Conservation (phyloP, 2,888 invertebrate species). For the Lumbricus terrestris region DNA sequence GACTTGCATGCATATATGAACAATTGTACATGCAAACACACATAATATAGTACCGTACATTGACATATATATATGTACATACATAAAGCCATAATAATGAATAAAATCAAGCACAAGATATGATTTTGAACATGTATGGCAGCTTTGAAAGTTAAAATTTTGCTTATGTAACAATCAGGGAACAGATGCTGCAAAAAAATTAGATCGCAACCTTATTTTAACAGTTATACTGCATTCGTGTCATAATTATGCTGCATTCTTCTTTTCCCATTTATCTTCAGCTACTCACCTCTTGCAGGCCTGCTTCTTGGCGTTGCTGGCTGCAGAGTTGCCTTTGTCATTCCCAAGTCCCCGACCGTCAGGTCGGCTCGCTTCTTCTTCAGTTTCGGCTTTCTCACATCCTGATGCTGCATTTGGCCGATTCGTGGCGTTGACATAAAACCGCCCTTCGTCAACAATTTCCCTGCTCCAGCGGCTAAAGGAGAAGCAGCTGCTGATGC, state of each 20-base stretch:
- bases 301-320: not conserved
- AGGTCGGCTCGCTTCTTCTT: constrained; percentile 8
- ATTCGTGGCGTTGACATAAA: not conserved
- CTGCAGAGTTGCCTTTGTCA: not conserved
- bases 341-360: not conserved
- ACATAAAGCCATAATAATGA: not conserved
- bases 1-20: too few species aligned
- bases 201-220: too few species aligned
- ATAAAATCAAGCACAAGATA: too few species aligned
- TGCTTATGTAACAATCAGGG: too few species aligned
- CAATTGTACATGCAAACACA: too few species aligned
- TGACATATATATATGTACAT: too few species aligned
- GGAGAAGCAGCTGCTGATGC: not conserved
- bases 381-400: not conserved
- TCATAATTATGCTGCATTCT: too few species aligned
- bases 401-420: not conserved
- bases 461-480: not conserved
- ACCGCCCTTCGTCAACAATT: not conserved
- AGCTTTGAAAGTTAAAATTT: too few species aligned
- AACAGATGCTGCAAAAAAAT: too few species aligned
- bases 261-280: not conserved
- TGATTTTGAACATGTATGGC: too few species aligned
- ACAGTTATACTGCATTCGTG: too few species aligned
- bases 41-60: too few species aligned
- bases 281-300: constrained; percentile 8